Base-by-base conservation (phyloP, 1,140 invertebrate genomes). In the Ptiloglossa arizonensis region DNA sequence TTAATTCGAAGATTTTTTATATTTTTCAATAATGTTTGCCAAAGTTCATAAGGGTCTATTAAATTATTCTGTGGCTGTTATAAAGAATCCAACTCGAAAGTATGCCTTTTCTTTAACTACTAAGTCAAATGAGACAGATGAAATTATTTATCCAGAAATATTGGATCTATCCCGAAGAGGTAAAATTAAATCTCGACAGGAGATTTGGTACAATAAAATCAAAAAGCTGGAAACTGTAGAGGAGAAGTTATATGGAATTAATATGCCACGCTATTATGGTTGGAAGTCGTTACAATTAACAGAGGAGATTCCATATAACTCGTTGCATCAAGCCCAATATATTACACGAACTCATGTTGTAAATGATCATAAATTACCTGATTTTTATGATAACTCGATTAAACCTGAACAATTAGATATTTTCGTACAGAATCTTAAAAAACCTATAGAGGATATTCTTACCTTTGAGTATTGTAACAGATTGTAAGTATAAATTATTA, bases 181-280 rank as follows among this genome's bases (percentile, higher is more conserved):
- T 29, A 89, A 77, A 70, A 90, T 88, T 52, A 82, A 87, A 82
- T 91, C 94, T 29, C 86, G 90, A 70, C 89, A 89, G 35, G 86
- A 93, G 79, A 73, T 88, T 2, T 90, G 93, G 87, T 88, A 95
- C 85, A 91, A 96, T 32, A 92, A 94, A 83, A 94, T 97, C 29
- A 94, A 94, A 84, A 87, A 92, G 9, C 80, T 96, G 48, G 92
- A 94, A 59, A 96, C 96, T 1, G 94, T 97, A 0, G 97, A 97
- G 91, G 96, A 97, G 91, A 98, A 98, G 89, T 93, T 96, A 68
- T 95, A 96, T 57, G 96, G 96, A 86, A 71, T 97, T 5, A 97
- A 97, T 88, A 95, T 97, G 94, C 95, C 96, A 8, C 93, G 94
- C 62, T 97, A 96, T 89, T 97, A 97, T 90, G 96, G 97, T 9